phyloP scores from a whole-genome alignment of 2,113 vertebrate genomes.

The Hippolais icterina region DNA sequence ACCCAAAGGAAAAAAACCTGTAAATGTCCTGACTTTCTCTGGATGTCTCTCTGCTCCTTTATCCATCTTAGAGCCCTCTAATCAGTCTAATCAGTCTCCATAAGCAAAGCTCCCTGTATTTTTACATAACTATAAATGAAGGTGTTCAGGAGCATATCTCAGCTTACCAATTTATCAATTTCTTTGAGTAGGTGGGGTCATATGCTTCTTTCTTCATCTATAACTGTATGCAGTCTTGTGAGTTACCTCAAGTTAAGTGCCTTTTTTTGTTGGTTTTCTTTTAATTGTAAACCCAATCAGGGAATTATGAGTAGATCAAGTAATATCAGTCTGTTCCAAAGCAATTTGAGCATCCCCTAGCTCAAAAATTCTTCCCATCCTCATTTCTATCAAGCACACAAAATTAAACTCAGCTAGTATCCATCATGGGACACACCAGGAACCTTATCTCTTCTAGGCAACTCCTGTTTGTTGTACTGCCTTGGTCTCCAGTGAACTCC shows the following conservation, averaged over 20 bases:
- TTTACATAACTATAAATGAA: neutral
- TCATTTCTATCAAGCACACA: neutral
- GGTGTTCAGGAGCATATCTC: neutral
- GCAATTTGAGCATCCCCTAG: neutral
- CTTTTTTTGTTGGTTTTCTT: neutral
- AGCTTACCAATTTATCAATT: neutral
- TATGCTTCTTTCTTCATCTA: neutral
- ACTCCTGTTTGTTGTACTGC: neutral
- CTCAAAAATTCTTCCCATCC: neutral
- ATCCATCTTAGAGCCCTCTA: neutral
- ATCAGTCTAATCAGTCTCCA: neutral
- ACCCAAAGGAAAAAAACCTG: neutral
- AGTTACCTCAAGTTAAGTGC: neutral
- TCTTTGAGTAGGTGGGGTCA: neutral
- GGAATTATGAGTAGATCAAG: neutral
- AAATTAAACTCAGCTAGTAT: neutral
- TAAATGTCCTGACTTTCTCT: neutral
- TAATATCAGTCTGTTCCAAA: neutral
- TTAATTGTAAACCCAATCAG: neutral
- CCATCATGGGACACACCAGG: neutral
- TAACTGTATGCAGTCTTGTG: neutral
- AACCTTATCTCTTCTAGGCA: neutral
- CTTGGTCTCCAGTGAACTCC: neutral
- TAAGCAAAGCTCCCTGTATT: neutral
- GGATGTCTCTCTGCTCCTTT: neutral